Evolutionary conservation across 1,140 invertebrate species (phyloP), one percentile per base, ranked within the genome.

Genomic region (Eueides isabella): DNA sequence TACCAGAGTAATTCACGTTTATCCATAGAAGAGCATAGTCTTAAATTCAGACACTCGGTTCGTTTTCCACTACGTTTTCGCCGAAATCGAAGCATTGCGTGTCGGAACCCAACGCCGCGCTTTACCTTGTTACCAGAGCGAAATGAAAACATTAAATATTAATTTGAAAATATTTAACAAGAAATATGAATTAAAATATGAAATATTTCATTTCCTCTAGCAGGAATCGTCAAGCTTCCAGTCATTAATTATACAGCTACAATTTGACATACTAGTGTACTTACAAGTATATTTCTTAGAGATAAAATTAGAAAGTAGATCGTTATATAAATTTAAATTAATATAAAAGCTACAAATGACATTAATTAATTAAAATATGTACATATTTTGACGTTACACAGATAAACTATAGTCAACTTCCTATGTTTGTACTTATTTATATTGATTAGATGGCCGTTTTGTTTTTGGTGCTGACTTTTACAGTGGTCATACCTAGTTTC

Each of bases 361-460:
- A 26, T 26, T 55, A 55, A 12, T 55, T 55, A 26, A 55, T 55
- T 55, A 55, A 26, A 55, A 55, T 55, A 55, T 55, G 48, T 55
- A 55, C 23, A 55, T 55, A 55, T 55, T 26, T 55, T 55, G 48
- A 55, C 48, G 48, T 55, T 11, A 55, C n/a, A 4, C 9, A 55
- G 48, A 55, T 55, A 23, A 55, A 55, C 23, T 55, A 12, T 12
- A 11, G 48, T 26, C 9, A 55, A 55, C 48, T 1, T 3, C 16
- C 7, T 9, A 55, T 55, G 23, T 26, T 38, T 7, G 11, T n/a
- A n/a, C n/a, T n/a, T n/a, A n/a, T n/a, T 44, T 48, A n/a, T 19
- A 48, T 19, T 48, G 41, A 48, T 48, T 9, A 48, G 41, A 48
- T 9, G n/a, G n/a, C n/a, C 7, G 2, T 38, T 48, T 48, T n/a